Percentiles rank a stretch among this genome's conserved stretches.
phyloP scores from a whole-genome alignment of 2,797 vertebrate genomes.

The Poliocrania exsul region DNA sequence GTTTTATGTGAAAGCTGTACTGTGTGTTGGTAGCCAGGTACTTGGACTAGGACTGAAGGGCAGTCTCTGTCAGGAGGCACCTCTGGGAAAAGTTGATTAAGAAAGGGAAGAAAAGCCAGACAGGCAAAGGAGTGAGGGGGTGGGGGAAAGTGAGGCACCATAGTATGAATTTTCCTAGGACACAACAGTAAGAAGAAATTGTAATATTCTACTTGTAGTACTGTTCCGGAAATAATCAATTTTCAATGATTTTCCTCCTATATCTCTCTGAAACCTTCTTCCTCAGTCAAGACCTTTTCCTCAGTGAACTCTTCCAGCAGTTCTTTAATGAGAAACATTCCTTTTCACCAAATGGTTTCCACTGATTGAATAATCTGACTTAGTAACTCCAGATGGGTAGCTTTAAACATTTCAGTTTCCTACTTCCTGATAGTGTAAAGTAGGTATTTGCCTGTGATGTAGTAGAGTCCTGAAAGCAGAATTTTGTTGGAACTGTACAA shows the following conservation, averaged over 20 bases:
- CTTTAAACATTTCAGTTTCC: neutral
- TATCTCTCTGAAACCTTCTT: neutral
- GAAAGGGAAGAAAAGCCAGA: neutral
- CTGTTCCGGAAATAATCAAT: neutral
- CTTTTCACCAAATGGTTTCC: neutral
- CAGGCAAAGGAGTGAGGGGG: neutral
- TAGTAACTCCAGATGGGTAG: neutral
- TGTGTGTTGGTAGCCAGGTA: fast-evolving
- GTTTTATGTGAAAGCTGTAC: neutral
- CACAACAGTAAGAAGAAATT: neutral
- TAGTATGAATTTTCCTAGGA: neutral
- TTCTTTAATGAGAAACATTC: neutral
- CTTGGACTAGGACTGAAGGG: too few relatives aligned
- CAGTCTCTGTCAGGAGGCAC: fast-evolving
- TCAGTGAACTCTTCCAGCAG: neutral
- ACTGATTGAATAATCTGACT: neutral
- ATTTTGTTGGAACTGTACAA: neutral
- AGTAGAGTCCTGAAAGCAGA: neutral
- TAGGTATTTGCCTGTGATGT: neutral
- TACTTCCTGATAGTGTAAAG: neutral
- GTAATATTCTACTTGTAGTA: neutral
- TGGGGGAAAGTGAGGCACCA: neutral
- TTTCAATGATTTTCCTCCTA: neutral
- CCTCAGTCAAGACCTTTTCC: neutral
- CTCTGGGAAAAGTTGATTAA: neutral